Evolutionary conservation across 2,888 invertebrate genomes (phyloP), one percentile per base, ranked within the genome.

Genomic region (Zootermopsis nevadensis): DNA sequence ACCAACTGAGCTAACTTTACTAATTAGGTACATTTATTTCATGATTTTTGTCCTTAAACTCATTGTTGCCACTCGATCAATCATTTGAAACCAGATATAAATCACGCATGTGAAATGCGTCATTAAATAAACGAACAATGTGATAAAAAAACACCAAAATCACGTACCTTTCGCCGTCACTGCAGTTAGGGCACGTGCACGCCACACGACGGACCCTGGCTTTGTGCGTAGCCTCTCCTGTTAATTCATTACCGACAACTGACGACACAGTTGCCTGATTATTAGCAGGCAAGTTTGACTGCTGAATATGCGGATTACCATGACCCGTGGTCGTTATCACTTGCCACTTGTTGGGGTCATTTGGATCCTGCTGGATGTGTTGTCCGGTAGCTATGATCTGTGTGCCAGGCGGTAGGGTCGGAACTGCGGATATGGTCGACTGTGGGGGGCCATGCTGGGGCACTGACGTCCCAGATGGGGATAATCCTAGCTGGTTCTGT

Each of bases 141-240:
- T n/a, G n/a, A n/a, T n/a, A n/a, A n/a, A n/a, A n/a, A n/a, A n/a
- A n/a, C n/a, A n/a, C n/a, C 48, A 48, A 10, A 27, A 0, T 48
- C 30, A 55, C 38, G 89, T 86, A 93, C 93, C 94, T 94, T 88
- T 96, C 96, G 7, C 95, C 96, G 88, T 97, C 97, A 80, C 95
- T 94, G 89, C 99, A 99, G 90, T 99, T 99, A 0, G 99, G 99
- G 89, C 99, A 99, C 0, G 98, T 98, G 90, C 99, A 99, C 0
- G 99, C 99, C 15, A 99, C 97, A 69, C 99, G 91, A 87, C 97
- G 93, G 85, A 96, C 91, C 85, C 95, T 91, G 42, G 92, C 91
- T 86, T 91, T 91, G 15, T 55, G 80, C 1, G 74, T 85, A 77
- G 86, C 85, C 53, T 86, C 86, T 19, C 85, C 86, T 91, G 91